Evolutionary conservation across 2,113 vertebrate genomes (phyloP), one percentile per base, ranked within the genome.

Genomic region (Felis catus): DNA sequence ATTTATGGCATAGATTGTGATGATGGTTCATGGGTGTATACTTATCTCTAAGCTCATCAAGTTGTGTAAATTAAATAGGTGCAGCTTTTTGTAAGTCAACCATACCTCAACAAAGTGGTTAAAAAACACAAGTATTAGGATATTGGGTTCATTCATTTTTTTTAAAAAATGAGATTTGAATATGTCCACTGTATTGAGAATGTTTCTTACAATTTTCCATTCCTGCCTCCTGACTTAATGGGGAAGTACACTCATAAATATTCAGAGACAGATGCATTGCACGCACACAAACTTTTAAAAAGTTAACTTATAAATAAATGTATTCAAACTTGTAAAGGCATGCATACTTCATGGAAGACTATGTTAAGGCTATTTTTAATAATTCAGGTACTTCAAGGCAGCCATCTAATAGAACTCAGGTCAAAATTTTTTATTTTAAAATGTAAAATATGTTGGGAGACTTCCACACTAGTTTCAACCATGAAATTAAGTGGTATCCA

Each of bases 241-340:
- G 41, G 85, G n/a, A 91, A 94, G 70, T 92, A 68, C 11, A 95
- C 92, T 96, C 95, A 97, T 96, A 94, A 97, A 97, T 98, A 98
- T 98, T 98, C 95, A 97, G 87, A 93, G 16, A 70, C 13, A 91
- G 86, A 87, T 91, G 76, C 78, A 68, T 85, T 94, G 15, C 36
- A 78, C 55, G 45, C 55, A 86, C 68, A 86, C 48, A 95, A 91
- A 95, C 96, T 98, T 97, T 96, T 78, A 97, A 97, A 98, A 92
- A 94, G 84, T 91, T 97, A 91, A 92, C 96, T 92, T 98, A 97
- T 65, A 96, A 97, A 97, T 97, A 98, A 97, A 97, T 97, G 25
- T 76, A 97, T 97, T 96, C 91, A 89, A 96, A 90, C 86, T 90
- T 95, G 53, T 92, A 95, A 96, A 96, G 81, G 39, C 53, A 85